Conservation (phyloP, 1,140 invertebrate species). For the Diorhabda carinulata region DNA sequence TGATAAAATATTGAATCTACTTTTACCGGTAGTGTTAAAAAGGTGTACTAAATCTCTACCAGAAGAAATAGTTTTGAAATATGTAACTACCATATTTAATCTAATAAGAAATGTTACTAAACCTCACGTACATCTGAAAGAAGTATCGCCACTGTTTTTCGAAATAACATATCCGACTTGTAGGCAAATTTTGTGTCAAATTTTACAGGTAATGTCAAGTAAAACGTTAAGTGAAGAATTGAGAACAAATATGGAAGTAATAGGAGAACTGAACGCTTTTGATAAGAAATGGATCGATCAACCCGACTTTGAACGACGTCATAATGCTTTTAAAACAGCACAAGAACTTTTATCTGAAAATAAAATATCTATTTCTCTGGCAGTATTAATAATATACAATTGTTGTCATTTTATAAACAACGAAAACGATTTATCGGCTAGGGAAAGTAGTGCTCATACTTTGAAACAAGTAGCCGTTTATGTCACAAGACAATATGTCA, state of each 20-base stretch:
- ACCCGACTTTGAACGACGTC: conserved; percentile 79
- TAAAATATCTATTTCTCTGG: conserved; percentile 60
- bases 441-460: conserved; percentile 72
- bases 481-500: conserved; percentile 53
- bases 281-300: conserved; percentile 84
- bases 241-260: conserved; percentile 49
- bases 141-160: conserved; percentile 63
- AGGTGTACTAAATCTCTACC: conserved; percentile 50
- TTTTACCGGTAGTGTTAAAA: conserved; percentile 71
- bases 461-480: conserved; percentile 63
- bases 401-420: conserved; percentile 74
- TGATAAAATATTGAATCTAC: conserved; percentile 62
- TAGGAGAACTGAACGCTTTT: conserved; percentile 78
- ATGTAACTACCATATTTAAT: conserved; percentile 69
- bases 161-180: conserved; percentile 55
- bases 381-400: conserved; percentile 73
- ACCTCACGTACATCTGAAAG: conserved; percentile 62
- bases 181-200: conserved; percentile 61
- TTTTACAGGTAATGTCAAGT: conserved; percentile 54
- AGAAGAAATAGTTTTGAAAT: conserved; percentile 60
- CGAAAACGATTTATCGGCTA: conserved; percentile 77
- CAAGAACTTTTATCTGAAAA: conserved; percentile 55
- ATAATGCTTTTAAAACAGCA: conserved; percentile 69
- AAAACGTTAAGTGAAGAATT: conserved; percentile 47
- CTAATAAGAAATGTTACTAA: conserved; percentile 64